Conservation (phyloP, 92 coral and sea anemone species). For the Isaurus tuberculatus region DNA sequence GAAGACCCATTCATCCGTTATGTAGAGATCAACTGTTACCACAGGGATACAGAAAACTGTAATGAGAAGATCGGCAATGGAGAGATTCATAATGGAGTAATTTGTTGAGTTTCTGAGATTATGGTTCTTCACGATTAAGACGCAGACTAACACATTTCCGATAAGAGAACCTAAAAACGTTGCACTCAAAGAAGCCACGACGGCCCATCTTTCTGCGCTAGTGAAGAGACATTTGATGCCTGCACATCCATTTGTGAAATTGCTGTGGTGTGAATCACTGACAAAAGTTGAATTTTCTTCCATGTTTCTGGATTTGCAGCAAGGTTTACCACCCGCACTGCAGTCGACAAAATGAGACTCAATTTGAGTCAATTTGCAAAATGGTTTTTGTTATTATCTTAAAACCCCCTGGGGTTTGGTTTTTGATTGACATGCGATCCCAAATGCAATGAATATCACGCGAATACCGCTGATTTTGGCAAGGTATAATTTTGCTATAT, state of each 20-base stretch:
- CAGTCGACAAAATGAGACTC: background rate
- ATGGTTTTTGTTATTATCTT: background rate
- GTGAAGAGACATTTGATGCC: constrained; percentile 68
- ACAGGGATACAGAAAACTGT: constrained; percentile 77
- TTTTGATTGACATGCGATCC: background rate
- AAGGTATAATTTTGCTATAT: background rate
- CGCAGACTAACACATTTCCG: constrained; percentile 68
- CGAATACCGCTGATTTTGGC: background rate
- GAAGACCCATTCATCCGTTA: constrained; percentile 67
- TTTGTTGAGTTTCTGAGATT: constrained; percentile 74
- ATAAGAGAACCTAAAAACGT: constrained; percentile 66
- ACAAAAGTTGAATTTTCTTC: background rate
- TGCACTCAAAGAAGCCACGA: constrained; percentile 47
- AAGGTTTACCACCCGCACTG: background rate
- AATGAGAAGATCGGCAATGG: constrained; percentile 75
- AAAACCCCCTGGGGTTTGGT: background rate
- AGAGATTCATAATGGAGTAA: constrained; percentile 73
- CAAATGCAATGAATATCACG: background rate
- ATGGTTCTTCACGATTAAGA: constrained; percentile 60
- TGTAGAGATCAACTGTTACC: constrained; percentile 60
- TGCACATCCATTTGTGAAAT: constrained; percentile 36
- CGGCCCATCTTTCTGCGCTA: constrained; percentile 52
- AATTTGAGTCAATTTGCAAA: background rate
- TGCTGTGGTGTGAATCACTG: background rate
- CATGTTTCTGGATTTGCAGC: background rate